phyloP scores from a whole-genome alignment of 2,888 invertebrate species.

The Zelleria hepariella region DNA sequence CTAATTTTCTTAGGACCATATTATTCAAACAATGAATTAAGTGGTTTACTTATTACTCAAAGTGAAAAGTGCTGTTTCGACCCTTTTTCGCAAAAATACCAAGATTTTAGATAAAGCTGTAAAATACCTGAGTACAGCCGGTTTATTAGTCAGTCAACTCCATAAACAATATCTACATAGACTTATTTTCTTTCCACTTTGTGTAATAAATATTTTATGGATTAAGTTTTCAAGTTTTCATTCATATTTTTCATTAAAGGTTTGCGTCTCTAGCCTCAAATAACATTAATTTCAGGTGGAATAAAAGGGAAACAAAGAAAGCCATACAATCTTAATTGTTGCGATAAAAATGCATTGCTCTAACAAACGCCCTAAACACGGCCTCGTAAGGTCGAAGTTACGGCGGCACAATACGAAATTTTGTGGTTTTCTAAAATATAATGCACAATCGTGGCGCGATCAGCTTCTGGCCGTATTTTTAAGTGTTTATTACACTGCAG shows the following conservation, averaged over 20 bases:
- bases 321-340: no score
- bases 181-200: no score
- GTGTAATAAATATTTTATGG: no score
- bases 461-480: slow-evolving; percentile 46
- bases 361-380: neutral
- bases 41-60: neutral
- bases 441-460: slow-evolving; percentile 37
- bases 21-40: neutral
- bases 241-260: no score
- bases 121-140: neutral
- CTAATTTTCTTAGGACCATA: neutral
- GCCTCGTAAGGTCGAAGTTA: neutral
- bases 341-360: neutral
- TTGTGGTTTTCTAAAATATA: slow-evolving; percentile 6
- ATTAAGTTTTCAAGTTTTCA: no score
- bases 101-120: neutral
- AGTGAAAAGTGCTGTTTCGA: neutral
- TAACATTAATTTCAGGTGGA: no score
- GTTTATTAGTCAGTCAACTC: neutral
- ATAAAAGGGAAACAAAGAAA: no score
- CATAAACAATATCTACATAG: neutral
- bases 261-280: no score
- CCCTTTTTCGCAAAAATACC: neutral
- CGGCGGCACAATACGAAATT: neutral
- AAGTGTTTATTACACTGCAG: slow-evolving; percentile 57